These are phyloP conservation scores for Tenthredo amoena DNA, from an alignment of 2,888 invertebrate genomes.

Conservation along the genomic window DNA sequence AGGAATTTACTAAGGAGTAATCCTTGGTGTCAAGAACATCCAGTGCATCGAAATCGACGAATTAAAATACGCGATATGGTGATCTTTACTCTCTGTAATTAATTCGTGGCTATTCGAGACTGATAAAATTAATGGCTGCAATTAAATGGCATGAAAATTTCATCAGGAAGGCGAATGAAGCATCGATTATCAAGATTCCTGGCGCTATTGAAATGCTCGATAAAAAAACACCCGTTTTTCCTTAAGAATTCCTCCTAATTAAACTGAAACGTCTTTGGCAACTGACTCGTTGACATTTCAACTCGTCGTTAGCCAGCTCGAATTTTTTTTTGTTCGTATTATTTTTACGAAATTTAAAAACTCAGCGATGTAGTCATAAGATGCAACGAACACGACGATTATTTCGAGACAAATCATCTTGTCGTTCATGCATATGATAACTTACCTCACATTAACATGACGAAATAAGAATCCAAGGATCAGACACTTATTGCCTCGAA, in stretches of 20 bases:
- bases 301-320: background rate
- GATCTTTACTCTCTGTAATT: background rate
- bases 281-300: background rate
- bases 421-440: background rate
- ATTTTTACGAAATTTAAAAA: background rate
- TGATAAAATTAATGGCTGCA: background rate
- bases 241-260: background rate
- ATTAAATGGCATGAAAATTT: background rate
- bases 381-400: background rate
- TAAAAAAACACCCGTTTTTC: background rate
- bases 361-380: background rate
- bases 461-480: background rate
- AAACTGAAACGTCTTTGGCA: background rate
- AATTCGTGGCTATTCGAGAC: background rate
- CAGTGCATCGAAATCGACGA: background rate
- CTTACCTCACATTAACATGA: background rate
- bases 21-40: background rate
- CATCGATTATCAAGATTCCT: background rate
- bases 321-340: background rate
- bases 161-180: background rate
- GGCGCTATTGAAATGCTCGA: background rate
- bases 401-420: background rate
- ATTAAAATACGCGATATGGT: background rate
- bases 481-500: background rate
- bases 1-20: background rate